Percentiles rank a stretch among this genome's conserved stretches.
These are phyloP conservation scores for Colletes latitarsis DNA, from an alignment of 1,140 invertebrate genomes.

Conservation along the genomic window DNA sequence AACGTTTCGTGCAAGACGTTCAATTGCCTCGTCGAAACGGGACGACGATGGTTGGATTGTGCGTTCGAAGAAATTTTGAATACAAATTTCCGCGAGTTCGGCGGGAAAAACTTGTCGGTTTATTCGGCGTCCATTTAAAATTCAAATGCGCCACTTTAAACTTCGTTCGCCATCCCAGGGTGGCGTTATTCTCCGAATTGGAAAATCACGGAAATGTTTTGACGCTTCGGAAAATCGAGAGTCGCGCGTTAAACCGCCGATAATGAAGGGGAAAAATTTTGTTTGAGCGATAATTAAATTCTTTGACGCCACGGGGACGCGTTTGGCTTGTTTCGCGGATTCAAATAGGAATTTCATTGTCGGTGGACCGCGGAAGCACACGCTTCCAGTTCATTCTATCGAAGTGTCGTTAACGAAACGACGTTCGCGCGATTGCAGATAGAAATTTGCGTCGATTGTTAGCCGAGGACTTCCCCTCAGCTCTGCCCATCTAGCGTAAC, in stretches of 20 bases:
- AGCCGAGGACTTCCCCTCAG: neutral
- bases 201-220: slow-evolving; percentile 18
- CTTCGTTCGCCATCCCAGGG: neutral
- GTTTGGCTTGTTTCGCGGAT: slow-evolving; percentile 10
- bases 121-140: slow-evolving; percentile 24
- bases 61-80: neutral
- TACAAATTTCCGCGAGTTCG: neutral
- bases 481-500: neutral
- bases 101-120: slow-evolving; percentile 2
- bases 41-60: too few species aligned
- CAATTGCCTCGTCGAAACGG: neutral
- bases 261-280: neutral
- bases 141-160: slow-evolving; percentile 21
- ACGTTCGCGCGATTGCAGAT: slow-evolving; percentile 5
- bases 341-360: neutral
- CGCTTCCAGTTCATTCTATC: neutral
- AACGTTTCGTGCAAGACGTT: neutral
- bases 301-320: neutral
- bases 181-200: neutral
- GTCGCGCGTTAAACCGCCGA: neutral
- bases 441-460: slow-evolving; percentile 35
- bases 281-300: slow-evolving; percentile 18
- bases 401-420: slow-evolving; percentile 16
- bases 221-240: neutral
- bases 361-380: neutral